Evolutionary conservation across 2,888 invertebrate species (phyloP), one percentile per base, ranked within the genome.

Genomic region (Tubulanus polymorphus): DNA sequence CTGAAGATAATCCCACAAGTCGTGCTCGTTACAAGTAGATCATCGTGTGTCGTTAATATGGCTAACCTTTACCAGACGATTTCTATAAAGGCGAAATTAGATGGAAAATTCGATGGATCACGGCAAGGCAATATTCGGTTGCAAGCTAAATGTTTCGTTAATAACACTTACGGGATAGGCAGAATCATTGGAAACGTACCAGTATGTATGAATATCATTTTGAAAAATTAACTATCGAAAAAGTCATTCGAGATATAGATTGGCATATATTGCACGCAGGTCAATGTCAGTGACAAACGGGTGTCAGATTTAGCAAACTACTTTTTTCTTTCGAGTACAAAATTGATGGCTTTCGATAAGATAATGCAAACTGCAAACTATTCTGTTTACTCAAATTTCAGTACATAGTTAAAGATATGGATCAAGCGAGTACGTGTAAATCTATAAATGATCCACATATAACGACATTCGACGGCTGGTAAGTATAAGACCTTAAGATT

Each of bases 391-490:
- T 32, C n/a, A 10, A 10, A 32, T 10, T 41, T 23, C 41, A 41
- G 41, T 18, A 20, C 3, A 41, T 23, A 5, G 15, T 41, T 5
- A 41, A 20, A 41, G 41, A 41, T 23, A 41, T 8, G 6, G 41
- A 61, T 18, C 62, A 63, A 35, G 46, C 54, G 12, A 63, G 64
- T 27, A 30, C 54, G 3, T 73, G 73, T 52, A 48, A 55, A 1
- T 55, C 67, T n/a, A 54, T 61, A 1, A 69, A 69, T 32, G 69
- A 66, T 47, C 67, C 67, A 5, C 64, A 66, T 37, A 51, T 66
- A 25, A 59, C 50, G 2, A 68, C 69, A 10, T 70, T 68, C 57
- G 71, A 73, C 62, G 63, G 62, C 35, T 63, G 61, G 72, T 73
- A 63, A 65, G 72, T 68, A 12, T 12, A 32, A 8, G 5, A 15